Base-by-base conservation (phyloP, 2,113 vertebrate species). In the Archilochus colubris region DNA sequence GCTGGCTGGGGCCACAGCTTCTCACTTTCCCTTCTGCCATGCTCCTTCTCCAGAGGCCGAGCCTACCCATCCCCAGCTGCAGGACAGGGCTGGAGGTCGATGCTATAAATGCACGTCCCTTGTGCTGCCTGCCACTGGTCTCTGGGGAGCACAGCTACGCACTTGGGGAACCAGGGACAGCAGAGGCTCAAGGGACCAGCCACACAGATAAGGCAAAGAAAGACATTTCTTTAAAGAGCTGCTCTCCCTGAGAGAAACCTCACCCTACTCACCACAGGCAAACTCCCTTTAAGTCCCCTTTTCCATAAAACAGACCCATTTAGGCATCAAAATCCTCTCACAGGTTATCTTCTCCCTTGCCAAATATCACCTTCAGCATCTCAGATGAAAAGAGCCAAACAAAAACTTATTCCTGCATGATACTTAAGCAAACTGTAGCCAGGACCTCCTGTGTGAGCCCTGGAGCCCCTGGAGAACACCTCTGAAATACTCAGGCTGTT, bases 101-200 rank as follows among this genome's bases (percentile, higher is more conserved):
- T 91, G 70, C 91, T 95, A 89, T 91, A 95, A 89, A 92, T 85
- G 89, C 64, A 68, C 31, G 64, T 64, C 89, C 33, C 75, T 78
- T 3, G 0, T 2, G 5, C 53, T 0, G 3, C 72, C 89, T 91
- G 87, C 77, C 91, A 67, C 79, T 5, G 1, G 40, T 43, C 93
- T 40, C 89, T 66, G 44, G 86, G 82, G 86, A 96, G 77, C 69
- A 21, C 25, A 81, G 68, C 73, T 87, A 93, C 3, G 25, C 68
- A 61, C 67, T 91, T 90, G 57, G 81, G 63, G 82, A 93, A 73
- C 51, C 50, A 86, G 93, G 73, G 84, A 94, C 50, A 55, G 86
- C 78, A 50, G n/a, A 80, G 43, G n/a, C 87, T 80, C 72, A 23
- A 58, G 58, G 62, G 86, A 83, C 66, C 3, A 3, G 61, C 30